phyloP scores from a whole-genome alignment of 1,140 invertebrate species.

The Eriocheir sinensis region DNA sequence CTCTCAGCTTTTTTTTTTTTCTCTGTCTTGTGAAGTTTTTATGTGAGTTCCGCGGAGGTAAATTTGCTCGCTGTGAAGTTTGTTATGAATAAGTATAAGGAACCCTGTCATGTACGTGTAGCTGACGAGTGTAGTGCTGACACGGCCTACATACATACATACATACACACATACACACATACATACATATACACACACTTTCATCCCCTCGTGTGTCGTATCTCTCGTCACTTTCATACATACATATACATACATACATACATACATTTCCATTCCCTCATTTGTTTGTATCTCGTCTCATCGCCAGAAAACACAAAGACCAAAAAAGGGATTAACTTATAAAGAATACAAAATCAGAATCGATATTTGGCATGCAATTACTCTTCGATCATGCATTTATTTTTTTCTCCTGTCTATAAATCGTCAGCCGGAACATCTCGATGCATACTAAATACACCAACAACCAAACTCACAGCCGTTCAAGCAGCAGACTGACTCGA shows the following conservation, averaged over 20 bases:
- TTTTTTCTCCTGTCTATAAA: background rate
- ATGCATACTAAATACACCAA: background rate
- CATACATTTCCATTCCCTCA: too few species aligned
- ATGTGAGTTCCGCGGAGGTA: background rate
- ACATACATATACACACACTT: background rate
- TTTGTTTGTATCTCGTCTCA: too few species aligned
- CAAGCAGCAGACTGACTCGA: background rate
- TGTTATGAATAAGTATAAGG: background rate
- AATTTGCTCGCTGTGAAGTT: background rate
- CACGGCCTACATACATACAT: conserved; percentile 30
- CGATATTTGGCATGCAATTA: background rate
- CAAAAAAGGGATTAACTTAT: background rate
- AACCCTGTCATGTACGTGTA: too few species aligned
- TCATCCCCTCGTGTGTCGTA: background rate
- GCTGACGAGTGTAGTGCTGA: background rate
- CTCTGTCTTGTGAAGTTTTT: background rate
- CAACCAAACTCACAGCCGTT: background rate
- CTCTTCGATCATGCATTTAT: too few species aligned
- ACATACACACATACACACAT: conserved; percentile 17
- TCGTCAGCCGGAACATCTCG: background rate
- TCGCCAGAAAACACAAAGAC: background rate
- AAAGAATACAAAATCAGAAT: background rate
- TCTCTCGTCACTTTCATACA: too few species aligned
- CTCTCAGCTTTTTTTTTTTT: background rate
- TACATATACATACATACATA: too few species aligned